Evolutionary conservation across 2,113 vertebrate genomes (phyloP), one percentile per base, ranked within the genome.

Genomic region (Triplophysa dalaica): DNA sequence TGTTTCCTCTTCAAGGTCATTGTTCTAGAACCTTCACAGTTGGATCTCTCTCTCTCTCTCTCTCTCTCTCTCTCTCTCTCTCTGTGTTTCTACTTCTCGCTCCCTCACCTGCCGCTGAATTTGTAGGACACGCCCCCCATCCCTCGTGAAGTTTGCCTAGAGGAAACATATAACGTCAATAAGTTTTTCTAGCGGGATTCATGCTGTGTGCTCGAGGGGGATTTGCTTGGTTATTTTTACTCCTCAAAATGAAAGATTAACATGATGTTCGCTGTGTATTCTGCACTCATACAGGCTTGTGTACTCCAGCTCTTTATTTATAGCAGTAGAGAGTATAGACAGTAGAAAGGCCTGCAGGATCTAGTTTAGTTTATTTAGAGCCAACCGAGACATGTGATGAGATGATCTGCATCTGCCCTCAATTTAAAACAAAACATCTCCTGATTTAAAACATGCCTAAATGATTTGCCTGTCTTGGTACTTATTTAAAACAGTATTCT

Each of bases 181-280:
- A 22, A 75, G n/a, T 75, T 72, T 61, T 83, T 84, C 80, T 67
- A 82, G 74, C 73, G 19, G 56, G 64, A 60, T 60, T 77, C 2
- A 0, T n/a, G 21, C 29, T 64, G 33, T 84, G 41, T 74, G 83
- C 24, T 82, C 52, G 21, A 58, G 2, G 24, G 63, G 79, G 85
- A 86, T 85, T 80, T 69, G 19, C 16, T 83, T 43, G 75, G 85
- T 88, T 90, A 89, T 91, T 91, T 92, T 83, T 81, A 80, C 85
- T 81, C 79, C 79, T 66, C 81, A 81, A 73, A 83, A 90, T 91
- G 64, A 89, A 89, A 92, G 81, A 89, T 93, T 89, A 88, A 90
- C 75, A 13, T n/a, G 38, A 79, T 67, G 84, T 85, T 87, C 75
- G 65, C 48, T 78, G 76, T 81, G 85, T 84, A 80, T 68, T 63